A percentile compares a stretch with the other conserved stretches of the same genome.
Conservation (phyloP, 2,888 invertebrate species). For the Agrochola lychnidis region DNA sequence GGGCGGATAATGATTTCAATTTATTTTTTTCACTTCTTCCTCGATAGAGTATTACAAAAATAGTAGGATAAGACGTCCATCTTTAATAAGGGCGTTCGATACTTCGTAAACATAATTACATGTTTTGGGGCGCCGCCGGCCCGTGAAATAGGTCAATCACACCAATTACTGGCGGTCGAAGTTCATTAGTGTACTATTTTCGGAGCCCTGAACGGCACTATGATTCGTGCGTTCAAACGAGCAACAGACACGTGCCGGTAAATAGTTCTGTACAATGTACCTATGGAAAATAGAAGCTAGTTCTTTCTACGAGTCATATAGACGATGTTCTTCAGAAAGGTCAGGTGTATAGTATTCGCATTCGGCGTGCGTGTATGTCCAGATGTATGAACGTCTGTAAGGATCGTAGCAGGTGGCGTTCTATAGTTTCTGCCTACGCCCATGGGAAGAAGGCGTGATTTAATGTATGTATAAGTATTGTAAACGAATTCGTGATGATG, state of each 20-base stretch:
- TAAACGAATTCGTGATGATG: neutral
- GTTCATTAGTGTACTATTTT: constrained; percentile 66
- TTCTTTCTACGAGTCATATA: neutral
- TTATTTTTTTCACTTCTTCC: neutral
- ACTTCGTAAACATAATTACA: constrained; percentile 59
- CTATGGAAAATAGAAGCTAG: neutral
- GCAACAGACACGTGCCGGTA: constrained; percentile 31
- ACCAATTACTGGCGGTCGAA: constrained; percentile 67
- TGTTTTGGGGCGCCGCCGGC: constrained; percentile 52
- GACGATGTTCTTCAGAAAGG: too few relatives aligned
- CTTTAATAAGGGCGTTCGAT: constrained; percentile 45
- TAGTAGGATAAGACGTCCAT: constrained; percentile 31
- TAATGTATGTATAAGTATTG: too few relatives aligned
- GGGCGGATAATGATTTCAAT: too few relatives aligned
- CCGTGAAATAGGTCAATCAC: constrained; percentile 74
- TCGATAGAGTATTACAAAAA: neutral
- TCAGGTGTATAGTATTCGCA: too few relatives aligned
- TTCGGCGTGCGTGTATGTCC: too few relatives aligned
- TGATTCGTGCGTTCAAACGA: constrained; percentile 25
- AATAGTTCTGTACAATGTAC: constrained; percentile 7
- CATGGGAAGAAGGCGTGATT: too few relatives aligned
- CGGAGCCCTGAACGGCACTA: constrained; percentile 43
- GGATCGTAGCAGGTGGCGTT: too few relatives aligned
- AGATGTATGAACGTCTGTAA: too few relatives aligned
- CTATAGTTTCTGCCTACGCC: too few relatives aligned